These are phyloP conservation scores for Drosophila pseudotakahashii DNA, from an alignment of 2,888 invertebrate species.

Conservation along the genomic window DNA sequence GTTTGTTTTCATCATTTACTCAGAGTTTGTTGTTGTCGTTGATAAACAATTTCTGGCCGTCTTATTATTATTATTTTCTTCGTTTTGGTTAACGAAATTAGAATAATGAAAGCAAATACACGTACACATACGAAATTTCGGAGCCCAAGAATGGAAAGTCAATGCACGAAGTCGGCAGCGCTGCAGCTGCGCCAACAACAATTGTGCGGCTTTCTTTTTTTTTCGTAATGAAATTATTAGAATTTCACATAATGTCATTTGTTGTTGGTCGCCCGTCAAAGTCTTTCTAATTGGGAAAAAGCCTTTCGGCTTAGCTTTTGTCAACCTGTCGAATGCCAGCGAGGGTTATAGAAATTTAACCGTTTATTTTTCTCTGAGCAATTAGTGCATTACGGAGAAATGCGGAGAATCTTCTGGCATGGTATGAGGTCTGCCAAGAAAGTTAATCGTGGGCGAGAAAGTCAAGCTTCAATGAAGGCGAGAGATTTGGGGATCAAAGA, in stretches of 20 bases:
- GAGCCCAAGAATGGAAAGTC: conserved; percentile 68
- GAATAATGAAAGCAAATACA: conserved; percentile 61
- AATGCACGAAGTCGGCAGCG: conserved; percentile 60
- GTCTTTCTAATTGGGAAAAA: conserved; percentile 43
- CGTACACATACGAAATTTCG: conserved; percentile 15
- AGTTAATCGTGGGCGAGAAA: conserved; percentile 22
- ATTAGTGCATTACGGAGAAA: conserved; percentile 46
- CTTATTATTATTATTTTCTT: conserved; percentile 39
- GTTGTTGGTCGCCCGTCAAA: conserved; percentile 25
- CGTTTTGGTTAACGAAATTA: conserved; percentile 52
- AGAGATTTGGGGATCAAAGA: conserved; percentile 11
- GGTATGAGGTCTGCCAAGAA: not conserved
- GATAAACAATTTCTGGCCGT: conserved; percentile 41
- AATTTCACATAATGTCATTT: conserved; percentile 66
- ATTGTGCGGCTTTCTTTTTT: conserved; percentile 66
- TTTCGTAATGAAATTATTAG: conserved; percentile 67
- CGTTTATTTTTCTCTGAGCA: conserved; percentile 29
- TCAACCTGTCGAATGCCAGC: conserved; percentile 24
- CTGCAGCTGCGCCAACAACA: conserved; percentile 47
- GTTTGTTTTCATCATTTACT: conserved; percentile 49
- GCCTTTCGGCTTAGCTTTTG: conserved; percentile 27
- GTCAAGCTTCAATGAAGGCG: conserved; percentile 11
- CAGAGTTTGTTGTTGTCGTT: conserved; percentile 17
- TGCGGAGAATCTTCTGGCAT: conserved; percentile 33
- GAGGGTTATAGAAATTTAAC: conserved; percentile 34